Conservation (phyloP, 2,888 invertebrate species). For the Drosophila picticornis region DNA sequence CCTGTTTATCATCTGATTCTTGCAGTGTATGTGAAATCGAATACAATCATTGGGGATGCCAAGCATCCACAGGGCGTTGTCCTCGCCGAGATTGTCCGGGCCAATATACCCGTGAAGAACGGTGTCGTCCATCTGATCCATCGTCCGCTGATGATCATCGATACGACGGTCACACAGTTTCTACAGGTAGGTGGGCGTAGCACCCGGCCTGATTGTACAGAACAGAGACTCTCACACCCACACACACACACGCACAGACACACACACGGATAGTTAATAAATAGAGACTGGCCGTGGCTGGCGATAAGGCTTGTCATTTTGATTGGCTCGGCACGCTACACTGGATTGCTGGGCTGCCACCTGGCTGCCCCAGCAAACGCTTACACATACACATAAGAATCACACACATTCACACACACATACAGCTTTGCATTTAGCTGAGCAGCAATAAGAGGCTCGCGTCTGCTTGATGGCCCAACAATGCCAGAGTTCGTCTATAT, state of each 20-base stretch:
- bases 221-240: slow-evolving; percentile 29
- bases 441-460: slow-evolving; percentile 28
- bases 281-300: slow-evolving; percentile 48
- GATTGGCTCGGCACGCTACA: slow-evolving; percentile 61
- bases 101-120: slow-evolving; percentile 96
- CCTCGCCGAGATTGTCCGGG: slow-evolving; percentile 93
- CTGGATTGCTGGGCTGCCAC: slow-evolving; percentile 23
- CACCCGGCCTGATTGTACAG: slow-evolving; percentile 18
- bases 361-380: slow-evolving; percentile 30
- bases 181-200: slow-evolving; percentile 89
- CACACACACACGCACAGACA: slow-evolving; percentile 24
- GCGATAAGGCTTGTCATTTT: slow-evolving; percentile 60
- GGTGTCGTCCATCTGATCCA: slow-evolving; percentile 97
- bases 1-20: not conserved
- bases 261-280: slow-evolving; percentile 25
- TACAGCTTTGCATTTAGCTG: slow-evolving; percentile 68
- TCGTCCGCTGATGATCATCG: slow-evolving; percentile 95
- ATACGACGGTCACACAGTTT: slow-evolving; percentile 94
- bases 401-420: slow-evolving; percentile 12
- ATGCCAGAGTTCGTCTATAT: slow-evolving; percentile 51
- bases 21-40: slow-evolving; percentile 92
- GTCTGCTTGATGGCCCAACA: slow-evolving; percentile 15
- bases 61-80: slow-evolving; percentile 94
- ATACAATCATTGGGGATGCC: slow-evolving; percentile 91
- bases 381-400: slow-evolving; percentile 14